phyloP scores from a whole-genome alignment of 1,140 invertebrate species.

The Physella acuta region DNA sequence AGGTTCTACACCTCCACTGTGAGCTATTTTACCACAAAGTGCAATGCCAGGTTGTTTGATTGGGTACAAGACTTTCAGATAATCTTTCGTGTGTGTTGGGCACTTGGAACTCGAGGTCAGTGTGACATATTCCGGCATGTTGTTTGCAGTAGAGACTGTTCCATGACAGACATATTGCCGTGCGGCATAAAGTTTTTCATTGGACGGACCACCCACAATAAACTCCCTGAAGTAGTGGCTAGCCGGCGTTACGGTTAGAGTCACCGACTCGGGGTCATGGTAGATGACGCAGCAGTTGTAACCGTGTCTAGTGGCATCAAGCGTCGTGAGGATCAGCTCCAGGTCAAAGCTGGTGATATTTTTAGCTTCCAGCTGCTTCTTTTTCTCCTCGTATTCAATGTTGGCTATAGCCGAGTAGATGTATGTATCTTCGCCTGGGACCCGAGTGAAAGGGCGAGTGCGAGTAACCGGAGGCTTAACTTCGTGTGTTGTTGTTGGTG shows the following conservation, averaged over 20 bases:
- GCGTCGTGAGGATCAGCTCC: neutral
- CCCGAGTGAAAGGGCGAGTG: neutral
- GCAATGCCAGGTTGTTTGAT: neutral
- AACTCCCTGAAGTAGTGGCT: neutral
- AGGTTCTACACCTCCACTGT: neutral
- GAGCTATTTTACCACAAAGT: neutral
- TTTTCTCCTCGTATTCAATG: constrained; percentile 44
- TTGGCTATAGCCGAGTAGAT: constrained; percentile 25
- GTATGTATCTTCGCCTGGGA: neutral
- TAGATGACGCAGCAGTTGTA: neutral
- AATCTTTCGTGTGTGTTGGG: neutral
- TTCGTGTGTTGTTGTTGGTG: too few species aligned
- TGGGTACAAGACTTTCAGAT: neutral
- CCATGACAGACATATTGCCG: too few species aligned
- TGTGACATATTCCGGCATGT: too few species aligned
- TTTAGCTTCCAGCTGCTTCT: too few species aligned
- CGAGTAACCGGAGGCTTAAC: too few species aligned
- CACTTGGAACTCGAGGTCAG: neutral
- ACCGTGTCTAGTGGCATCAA: too few species aligned
- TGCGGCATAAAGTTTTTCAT: too few species aligned
- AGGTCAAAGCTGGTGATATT: neutral
- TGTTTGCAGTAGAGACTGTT: too few species aligned
- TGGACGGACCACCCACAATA: too few species aligned
- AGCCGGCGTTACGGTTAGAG: neutral
- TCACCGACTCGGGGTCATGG: neutral